Base-by-base conservation (phyloP, 1,140 invertebrate species). In the Tetramorium alpestre region DNA sequence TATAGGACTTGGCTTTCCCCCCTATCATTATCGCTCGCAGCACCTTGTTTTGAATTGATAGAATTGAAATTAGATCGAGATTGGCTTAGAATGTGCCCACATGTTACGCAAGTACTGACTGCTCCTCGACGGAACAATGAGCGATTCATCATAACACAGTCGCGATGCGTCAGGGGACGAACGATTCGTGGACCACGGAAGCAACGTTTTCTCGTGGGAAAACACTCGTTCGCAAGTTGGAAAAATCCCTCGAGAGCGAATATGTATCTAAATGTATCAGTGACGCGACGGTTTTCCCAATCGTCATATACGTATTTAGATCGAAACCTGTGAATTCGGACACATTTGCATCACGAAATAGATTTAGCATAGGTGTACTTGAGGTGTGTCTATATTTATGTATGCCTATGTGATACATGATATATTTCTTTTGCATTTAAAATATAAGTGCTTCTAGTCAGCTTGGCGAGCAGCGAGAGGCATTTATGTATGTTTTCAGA, bases 71-170 rank as follows among this genome's bases (percentile, higher is more conserved):
- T 75, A 60, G 69, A 84, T 75, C 69, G 41, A 73, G 56, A 84
- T 84, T 84, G 80, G 54, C 72, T 87, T 41, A 90, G 89, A 93
- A 93, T 93, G 85, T 86, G 86, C 92, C 92, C 92, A 91, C 92
- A 93, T 92, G 88, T 47, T 78, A 73, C 86, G 70, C 58, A 85
- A 87, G 62, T 56, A 54, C n/a, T 78, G 62, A 56, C 86, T 41
- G 41, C 64, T 86, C 67, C 44, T 60, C 88, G 73, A 64, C n/a
- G 73, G 65, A 69, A 44, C 90, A 92, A 91, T 91, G 82, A 85
- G 56, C 89, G 89, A 90, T 90, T 89, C 89, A 92, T 81, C 75
- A 88, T 75, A 41, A 72, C 90, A 76, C 65, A n/a, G 91, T 87
- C 76, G 69, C 69, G 54, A 49, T 22, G 65, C 33, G 69, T 81